Evolutionary conservation across 1,140 invertebrate species (phyloP).

Genomic region (Euglossa dilemma): DNA sequence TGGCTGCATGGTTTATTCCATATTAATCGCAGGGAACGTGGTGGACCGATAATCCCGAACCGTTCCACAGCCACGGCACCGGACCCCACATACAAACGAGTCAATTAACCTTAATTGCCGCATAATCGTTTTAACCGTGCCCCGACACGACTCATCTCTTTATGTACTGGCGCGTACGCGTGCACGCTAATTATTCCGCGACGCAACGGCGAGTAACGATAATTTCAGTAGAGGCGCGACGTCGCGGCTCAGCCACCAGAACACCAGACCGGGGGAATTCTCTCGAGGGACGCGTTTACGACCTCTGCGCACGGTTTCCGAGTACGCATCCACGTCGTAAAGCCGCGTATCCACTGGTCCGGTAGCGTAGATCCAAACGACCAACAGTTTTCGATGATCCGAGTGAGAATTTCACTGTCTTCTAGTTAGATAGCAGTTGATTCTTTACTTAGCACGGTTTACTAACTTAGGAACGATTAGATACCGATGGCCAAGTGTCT

Average conservation of each 20-base stretch:
- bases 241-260: constrained; percentile 21
- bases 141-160: constrained; percentile 49
- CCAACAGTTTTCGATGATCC: too few relatives aligned
- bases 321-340: not conserved
- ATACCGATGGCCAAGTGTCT: too few relatives aligned
- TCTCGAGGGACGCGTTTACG: constrained; percentile 40
- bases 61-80: constrained; percentile 24
- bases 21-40: constrained; percentile 48
- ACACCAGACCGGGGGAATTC: constrained; percentile 38
- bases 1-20: constrained; percentile 19
- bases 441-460: too few relatives aligned
- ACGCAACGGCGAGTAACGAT: constrained; percentile 52
- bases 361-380: too few relatives aligned
- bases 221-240: constrained; percentile 42
- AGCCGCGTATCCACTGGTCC: not conserved
- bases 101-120: constrained; percentile 67
- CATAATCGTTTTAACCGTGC: constrained; percentile 61
- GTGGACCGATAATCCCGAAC: constrained; percentile 48
- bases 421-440: too few relatives aligned
- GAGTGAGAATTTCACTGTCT: too few relatives aligned
- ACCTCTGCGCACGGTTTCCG: constrained; percentile 1
- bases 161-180: constrained; percentile 15
- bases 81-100: constrained; percentile 63
- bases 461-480: too few relatives aligned
- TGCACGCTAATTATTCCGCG: constrained; percentile 56